Evolutionary conservation across 2,113 vertebrate species (phyloP), one percentile per base, ranked within the genome.

Genomic region (Rafetus swinhoei): DNA sequence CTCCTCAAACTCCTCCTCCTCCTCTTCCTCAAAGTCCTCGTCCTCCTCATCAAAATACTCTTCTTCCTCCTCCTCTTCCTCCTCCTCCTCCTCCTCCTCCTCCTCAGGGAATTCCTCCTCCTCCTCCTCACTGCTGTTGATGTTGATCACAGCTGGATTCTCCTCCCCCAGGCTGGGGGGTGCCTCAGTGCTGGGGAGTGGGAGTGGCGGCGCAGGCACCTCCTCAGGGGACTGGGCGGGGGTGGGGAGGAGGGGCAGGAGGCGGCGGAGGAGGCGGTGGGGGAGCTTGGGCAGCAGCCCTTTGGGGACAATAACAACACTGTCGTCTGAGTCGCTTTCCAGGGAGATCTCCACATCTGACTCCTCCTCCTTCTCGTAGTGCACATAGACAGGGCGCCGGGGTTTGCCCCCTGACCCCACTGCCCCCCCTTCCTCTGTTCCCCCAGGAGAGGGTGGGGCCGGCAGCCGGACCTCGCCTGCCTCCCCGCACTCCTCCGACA

Each of bases 301-400:
- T 6, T 98, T 98, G 0, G 99, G 99, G 22, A 99, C 98, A 1
- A 99, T 99, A 32, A 99, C 98, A 80, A 99, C 98, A 0, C 99
- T 99, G 97, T 99, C 99, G 7, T 99, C 99, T 0, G 99, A 99
- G 97, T 99, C 99, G 0, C 99, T 99, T 50, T 98, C 99, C 91
- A 99, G 93, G n/a, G 99, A 99, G 80, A 99, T 99, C 96, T 99
- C 99, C 25, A 99, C 98, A 2, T 99, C 99, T 0, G 99, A 98
- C 0, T 97, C 95, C 79, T 99, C 99, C 86, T 99, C 99, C 82
- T 99, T 98, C 82, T 99, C 98, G 2, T 98, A 99, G 79, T 99
- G 99, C 3, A 99, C 97, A 59, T 99, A 99, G 52, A 99, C 98
- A 0, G 99, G 98, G 25, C 98, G 97, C 80, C 98, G 98, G 1